Evolutionary conservation across 2,113 vertebrate genomes (phyloP), one percentile per base, ranked within the genome.

Genomic region (Perca flavescens): DNA sequence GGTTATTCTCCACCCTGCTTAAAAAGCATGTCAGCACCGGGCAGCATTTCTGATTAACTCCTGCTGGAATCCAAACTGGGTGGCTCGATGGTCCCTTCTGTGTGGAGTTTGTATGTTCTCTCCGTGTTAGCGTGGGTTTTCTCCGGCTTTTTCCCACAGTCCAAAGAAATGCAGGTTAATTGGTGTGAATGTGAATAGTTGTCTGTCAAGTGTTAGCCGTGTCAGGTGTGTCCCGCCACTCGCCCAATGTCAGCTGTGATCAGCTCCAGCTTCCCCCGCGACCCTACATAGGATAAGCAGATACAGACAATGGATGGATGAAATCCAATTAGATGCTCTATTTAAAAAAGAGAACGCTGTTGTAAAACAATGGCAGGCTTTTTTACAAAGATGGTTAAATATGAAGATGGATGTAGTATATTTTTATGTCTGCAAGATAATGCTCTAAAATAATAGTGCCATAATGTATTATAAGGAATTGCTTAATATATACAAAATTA

Each of bases 41-140:
- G 78, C 70, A 57, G 65, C 70, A 74, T 84, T 86, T 90, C 80
- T 83, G 83, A 89, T 88, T 72, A 89, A 66, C 75, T 84, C 70
- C 73, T 73, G 80, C 61, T 87, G 68, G 82, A 89, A 82, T 85
- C 84, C 75, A 84, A 81, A 43, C 40, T 11, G 10, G 40, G 40
- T 43, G 40, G 40, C 40, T 43, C 8, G 2, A 43, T 43, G 40
- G 40, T 43, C 40, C 40, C 2, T 43, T 43, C 40, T 43, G 10
- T 11, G 40, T 43, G 40, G 40, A 43, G 40, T 11, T 43, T 43
- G 40, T 11, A 43, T 43, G 40, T 43, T 11, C 40, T 43, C 9
- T 43, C 40, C 10, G 40, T 43, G 40, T 43, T 43, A 43, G 40
- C 40, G 2, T 43, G 10, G 2, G 40, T 11, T 11, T 43, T 43